phyloP scores from a whole-genome alignment of 92 coral and sea anemone genomes.

The Isaurus tuberculatus region DNA sequence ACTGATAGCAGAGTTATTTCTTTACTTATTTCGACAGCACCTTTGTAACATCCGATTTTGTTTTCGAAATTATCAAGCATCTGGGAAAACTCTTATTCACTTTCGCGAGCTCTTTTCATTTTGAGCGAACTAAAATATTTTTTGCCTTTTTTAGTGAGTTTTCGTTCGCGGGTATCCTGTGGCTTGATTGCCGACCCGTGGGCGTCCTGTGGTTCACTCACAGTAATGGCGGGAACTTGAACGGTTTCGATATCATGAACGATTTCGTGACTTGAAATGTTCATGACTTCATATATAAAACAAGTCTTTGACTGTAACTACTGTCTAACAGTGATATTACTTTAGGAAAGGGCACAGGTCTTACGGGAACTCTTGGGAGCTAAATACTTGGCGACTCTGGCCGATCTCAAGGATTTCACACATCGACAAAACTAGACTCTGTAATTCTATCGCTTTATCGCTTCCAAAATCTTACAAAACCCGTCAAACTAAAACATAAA shows the following conservation, averaged over 20 bases:
- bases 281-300: slow-evolving; percentile 9
- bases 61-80: slow-evolving; percentile 24
- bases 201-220: slow-evolving; percentile 31
- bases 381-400: no score
- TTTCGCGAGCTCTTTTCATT: slow-evolving; percentile 34
- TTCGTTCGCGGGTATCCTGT: slow-evolving; percentile 38
- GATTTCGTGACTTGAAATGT: slow-evolving; percentile 15
- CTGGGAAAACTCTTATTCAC: slow-evolving; percentile 32
- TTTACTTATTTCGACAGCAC: slow-evolving; percentile 19
- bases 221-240: slow-evolving; percentile 19
- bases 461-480: no score
- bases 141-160: slow-evolving; percentile 29
- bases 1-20: slow-evolving; percentile 11
- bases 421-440: no score
- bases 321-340: no score
- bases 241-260: slow-evolving; percentile 15
- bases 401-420: no score
- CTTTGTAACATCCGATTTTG: slow-evolving; percentile 22
- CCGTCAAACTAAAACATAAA: no score
- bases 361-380: no score
- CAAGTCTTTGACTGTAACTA: slow-evolving; percentile 60
- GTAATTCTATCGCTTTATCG: no score
- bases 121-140: slow-evolving; percentile 34
- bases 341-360: no score
- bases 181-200: slow-evolving; percentile 11